These are phyloP conservation scores for Umimayanthus chanpuru DNA, from an alignment of 92 coral and sea anemone genomes.

Conservation along the genomic window DNA sequence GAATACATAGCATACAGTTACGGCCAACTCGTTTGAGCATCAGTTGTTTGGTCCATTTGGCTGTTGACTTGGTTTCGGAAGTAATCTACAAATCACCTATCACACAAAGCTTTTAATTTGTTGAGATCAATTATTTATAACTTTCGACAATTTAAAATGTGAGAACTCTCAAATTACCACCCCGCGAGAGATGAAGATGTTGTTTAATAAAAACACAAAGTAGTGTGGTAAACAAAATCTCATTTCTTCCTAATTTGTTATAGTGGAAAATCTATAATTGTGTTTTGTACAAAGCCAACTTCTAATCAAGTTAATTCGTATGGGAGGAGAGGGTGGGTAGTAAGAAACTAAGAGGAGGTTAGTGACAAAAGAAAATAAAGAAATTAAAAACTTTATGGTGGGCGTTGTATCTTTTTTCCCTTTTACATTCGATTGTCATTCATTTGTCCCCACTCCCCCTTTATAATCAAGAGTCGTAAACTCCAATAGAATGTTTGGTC, in stretches of 20 bases:
- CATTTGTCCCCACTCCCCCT: neutral
- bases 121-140: conserved; percentile 7
- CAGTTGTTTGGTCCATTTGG: neutral
- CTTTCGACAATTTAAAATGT: neutral
- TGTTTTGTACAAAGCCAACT: neutral
- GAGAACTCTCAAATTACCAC: neutral
- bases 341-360: neutral
- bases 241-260: neutral
- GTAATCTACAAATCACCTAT: neutral
- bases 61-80: neutral
- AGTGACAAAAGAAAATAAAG: neutral
- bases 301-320: neutral
- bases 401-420: neutral
- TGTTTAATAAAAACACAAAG: neutral
- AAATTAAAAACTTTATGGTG: neutral
- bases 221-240: conserved; percentile 4
- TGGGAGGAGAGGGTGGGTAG: conserved; percentile 23
- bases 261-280: neutral
- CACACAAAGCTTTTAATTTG: neutral
- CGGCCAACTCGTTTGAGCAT: neutral
- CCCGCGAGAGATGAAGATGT: too few relatives aligned
- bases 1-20: neutral
- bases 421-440: neutral
- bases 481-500: neutral
- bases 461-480: neutral